Base-by-base conservation (phyloP, 2,888 invertebrate species). In the Agrochola circellaris region DNA sequence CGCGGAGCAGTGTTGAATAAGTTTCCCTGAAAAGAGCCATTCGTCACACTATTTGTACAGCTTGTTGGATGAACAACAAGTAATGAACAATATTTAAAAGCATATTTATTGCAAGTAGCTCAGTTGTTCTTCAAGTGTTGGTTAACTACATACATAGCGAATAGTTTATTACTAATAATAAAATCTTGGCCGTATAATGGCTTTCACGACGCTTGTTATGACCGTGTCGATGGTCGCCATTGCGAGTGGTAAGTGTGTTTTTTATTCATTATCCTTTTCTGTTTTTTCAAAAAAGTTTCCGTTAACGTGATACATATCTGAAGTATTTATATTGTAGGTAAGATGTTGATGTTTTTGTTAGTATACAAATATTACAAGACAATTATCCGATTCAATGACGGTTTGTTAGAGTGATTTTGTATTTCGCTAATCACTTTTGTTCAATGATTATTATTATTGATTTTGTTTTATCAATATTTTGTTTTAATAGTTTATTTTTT, bases 11-110 rank as follows among this genome's bases (percentile, higher is more conserved):
- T 73, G 77, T 79, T 81, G 70, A 86, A 88, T 73, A 79, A 72
- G 67, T 77, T 83, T 77, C 56, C 65, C 68, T 62, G 81, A 76
- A 88, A 87, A 87, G 73, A 81, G 79, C 56, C 85, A 93, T 94
- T 94, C 88, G 94, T 90, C 90, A 89, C 91, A 91, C 76, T 95
- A 87, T 96, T 95, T 95, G 85, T 82, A 92, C 96, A 96, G 94
- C 92, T 94, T 92, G 91, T 74, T 82, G 75, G 79, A 79, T 77
- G 89, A 92, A 93, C 90, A 94, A 93, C 91, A 93, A 74, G 75
- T 77, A 87, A 75, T 91, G 90, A 88, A 88, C 88, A 88, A 91
- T 94, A 94, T 91, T 91, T 96, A 95, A 94, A 93, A 90, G 90
- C 90, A 87, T 82, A 88, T 85, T 89, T 88, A 81, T 84, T 89